These are phyloP conservation scores for Alectoris magna DNA, from an alignment of 2,797 vertebrate species.

Conservation along the genomic window DNA sequence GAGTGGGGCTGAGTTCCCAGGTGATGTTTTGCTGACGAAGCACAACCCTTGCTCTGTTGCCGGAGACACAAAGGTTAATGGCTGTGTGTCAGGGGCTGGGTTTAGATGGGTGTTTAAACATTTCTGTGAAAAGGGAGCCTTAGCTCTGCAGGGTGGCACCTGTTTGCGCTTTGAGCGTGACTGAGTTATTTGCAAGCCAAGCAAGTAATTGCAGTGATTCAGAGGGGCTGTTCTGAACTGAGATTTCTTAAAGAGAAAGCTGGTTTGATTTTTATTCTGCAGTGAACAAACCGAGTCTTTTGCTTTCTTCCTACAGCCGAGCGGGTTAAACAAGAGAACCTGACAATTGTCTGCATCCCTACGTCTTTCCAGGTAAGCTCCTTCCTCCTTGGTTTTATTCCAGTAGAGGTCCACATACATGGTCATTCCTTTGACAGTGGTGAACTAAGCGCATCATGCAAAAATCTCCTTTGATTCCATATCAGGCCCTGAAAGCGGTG, in stretches of 20 bases:
- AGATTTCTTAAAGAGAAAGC: slow-evolving; percentile 38
- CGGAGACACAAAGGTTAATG: slow-evolving; percentile 35
- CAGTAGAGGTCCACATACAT: background rate
- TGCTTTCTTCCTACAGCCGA: slow-evolving; percentile 83
- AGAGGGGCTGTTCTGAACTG: background rate
- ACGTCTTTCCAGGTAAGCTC: slow-evolving; percentile 93
- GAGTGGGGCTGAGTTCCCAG: background rate
- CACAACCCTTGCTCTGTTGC: background rate
- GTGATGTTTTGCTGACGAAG: slow-evolving; percentile 21
- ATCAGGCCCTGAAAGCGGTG: background rate
- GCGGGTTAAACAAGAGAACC: slow-evolving; percentile 90
- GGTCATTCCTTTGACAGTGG: background rate
- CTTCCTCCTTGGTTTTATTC: background rate
- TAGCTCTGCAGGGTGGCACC: slow-evolving; percentile 8
- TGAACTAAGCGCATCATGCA: background rate
- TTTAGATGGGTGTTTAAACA: background rate
- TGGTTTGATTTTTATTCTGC: background rate
- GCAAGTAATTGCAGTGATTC: slow-evolving; percentile 42
- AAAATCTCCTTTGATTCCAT: background rate
- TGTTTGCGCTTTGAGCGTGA: background rate
- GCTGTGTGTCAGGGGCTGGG: background rate
- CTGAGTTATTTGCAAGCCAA: slow-evolving; percentile 59
- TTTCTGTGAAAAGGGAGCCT: slow-evolving; percentile 1
- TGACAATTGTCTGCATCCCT: slow-evolving; percentile 92
- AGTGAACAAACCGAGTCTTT: background rate